Conservation (phyloP, 2,888 invertebrate species). For the Coleophora deauratella region DNA sequence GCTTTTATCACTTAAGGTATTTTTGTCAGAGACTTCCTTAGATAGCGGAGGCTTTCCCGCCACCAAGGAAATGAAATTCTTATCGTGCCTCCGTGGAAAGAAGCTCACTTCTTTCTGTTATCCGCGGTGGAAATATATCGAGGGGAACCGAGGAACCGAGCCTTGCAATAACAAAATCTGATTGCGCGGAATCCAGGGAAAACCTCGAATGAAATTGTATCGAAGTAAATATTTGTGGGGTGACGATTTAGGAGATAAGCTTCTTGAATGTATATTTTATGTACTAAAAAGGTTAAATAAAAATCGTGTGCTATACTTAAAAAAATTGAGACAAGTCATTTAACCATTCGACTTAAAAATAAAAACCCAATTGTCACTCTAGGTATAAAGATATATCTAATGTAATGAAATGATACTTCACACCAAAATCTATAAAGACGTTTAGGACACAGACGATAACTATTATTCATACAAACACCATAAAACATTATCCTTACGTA, state of each 20-base stretch:
- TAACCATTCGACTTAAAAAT: too few relatives aligned
- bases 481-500: too few relatives aligned
- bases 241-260: constrained; percentile 13
- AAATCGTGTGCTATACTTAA: too few relatives aligned
- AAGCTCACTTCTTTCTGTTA: constrained; percentile 65
- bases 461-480: too few relatives aligned
- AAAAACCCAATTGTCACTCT: too few relatives aligned
- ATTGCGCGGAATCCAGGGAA: constrained; percentile 53
- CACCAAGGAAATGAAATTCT: constrained; percentile 73
- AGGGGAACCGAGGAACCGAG: constrained; percentile 29
- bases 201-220: constrained; percentile 43
- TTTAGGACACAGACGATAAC: too few relatives aligned
- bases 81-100: constrained; percentile 65
- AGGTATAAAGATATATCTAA: too few relatives aligned
- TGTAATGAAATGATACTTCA: too few relatives aligned
- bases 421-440: too few relatives aligned
- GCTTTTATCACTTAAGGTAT: constrained; percentile 67
- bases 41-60: constrained; percentile 61
- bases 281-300: not conserved
- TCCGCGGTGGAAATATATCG: constrained; percentile 66
- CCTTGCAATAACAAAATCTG: constrained; percentile 56
- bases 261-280: constrained; percentile 17
- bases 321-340: too few relatives aligned
- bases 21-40: constrained; percentile 68
- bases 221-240: constrained; percentile 27